Evolutionary conservation across 2,888 invertebrate genomes (phyloP), one percentile per base, ranked within the genome.

Genomic region (Hemaris fuciformis): DNA sequence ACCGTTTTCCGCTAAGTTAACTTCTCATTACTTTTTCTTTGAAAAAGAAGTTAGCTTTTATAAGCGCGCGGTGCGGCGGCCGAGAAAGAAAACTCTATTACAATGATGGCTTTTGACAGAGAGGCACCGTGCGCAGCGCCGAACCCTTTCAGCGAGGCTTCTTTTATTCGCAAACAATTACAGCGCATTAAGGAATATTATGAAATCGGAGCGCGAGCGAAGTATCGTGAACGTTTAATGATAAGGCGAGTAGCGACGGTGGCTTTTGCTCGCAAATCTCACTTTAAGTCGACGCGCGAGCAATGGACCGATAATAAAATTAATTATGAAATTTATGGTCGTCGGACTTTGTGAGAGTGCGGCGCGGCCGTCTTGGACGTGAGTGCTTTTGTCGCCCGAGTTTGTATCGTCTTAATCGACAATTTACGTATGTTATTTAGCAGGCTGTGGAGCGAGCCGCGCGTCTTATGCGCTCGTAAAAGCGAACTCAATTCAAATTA

Each of bases 11-110:
- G 87, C 89, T 80, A 80, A 88, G 90, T 91, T 89, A 87, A 84
- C 87, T 87, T 89, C 90, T 89, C 89, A 90, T 91, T 91, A 90
- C 88, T 85, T 90, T 88, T 83, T 86, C 88, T 79, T 83, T 87
- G 83, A 86, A 83, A 85, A 85, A 82, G 76, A 84, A 88, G 88
- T 89, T 89, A 85, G 84, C 87, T 84, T 88, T 88, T 87, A 87
- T 85, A 85, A 85, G 80, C 81, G 76, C 76, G 79, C 77, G n/a
- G 38, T 38, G 38, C 38, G 74, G 79, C 79, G 82, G 80, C 79
- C 79, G 81, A 81, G 80, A 80, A 83, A 83, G 85, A 83, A 87
- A 89, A 88, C 82, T 89, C 82, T 84, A 87, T 88, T 84, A 89
- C 85, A 87, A 85, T 81, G 81, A 85, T 83, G 87, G 80, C 85